phyloP scores from a whole-genome alignment of 2,888 invertebrate species.

The Drosophila greeni region DNA sequence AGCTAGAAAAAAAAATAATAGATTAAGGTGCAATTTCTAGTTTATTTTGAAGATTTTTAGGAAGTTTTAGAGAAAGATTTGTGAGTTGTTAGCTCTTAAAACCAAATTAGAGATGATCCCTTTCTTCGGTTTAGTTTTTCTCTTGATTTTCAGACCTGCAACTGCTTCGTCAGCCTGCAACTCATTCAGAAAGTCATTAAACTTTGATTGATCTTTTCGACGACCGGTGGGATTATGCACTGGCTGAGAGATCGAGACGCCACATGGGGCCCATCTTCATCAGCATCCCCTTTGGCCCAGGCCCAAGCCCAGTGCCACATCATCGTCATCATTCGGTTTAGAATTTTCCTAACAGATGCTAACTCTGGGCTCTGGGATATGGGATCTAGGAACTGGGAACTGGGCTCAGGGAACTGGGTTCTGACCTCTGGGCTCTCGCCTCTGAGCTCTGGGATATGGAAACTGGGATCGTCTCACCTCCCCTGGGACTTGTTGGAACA shows the following conservation, averaged over 20 bases:
- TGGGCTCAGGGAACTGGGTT: too few relatives aligned
- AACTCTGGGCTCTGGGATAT: conserved; percentile 41
- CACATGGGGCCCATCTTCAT: conserved; percentile 28
- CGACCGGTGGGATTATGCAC: conserved; percentile 31
- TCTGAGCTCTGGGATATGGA: too few relatives aligned
- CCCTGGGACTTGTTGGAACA: conserved; percentile 53
- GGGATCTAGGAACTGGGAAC: conserved; percentile 30
- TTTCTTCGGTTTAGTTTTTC: too few relatives aligned
- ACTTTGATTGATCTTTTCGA: conserved; percentile 66
- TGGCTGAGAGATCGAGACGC: conserved; percentile 53
- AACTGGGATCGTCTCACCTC: conserved; percentile 48
- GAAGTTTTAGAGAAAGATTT: not conserved
- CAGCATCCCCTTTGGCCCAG: not conserved
- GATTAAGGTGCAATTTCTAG: not conserved
- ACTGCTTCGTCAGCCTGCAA: conserved; percentile 13
- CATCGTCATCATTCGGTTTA: conserved; percentile 19
- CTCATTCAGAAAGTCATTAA: conserved; percentile 62
- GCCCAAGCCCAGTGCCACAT: not conserved
- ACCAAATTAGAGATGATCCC: too few relatives aligned
- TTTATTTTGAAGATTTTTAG: not conserved
- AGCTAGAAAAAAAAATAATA: conserved; percentile 1
- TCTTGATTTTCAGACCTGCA: too few relatives aligned
- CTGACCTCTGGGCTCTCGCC: too few relatives aligned
- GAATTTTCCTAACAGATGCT: conserved; percentile 62
- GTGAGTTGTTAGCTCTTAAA: not conserved